Evolutionary conservation across 2,797 vertebrate species (phyloP).

Genomic region (Gambusia yucatana): DNA sequence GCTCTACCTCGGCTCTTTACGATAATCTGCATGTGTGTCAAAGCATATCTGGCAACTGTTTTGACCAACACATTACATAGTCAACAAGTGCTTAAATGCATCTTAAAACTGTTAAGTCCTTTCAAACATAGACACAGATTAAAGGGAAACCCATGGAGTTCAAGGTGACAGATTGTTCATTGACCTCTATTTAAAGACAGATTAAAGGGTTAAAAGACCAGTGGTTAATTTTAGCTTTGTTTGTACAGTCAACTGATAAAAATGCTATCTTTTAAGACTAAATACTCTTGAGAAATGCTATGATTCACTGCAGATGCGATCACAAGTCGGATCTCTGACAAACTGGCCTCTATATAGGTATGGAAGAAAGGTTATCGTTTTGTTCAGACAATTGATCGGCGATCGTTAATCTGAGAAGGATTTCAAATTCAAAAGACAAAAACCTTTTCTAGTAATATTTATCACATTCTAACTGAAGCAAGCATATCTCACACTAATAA

Average conservation of each 20-base stretch:
- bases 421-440: constrained; percentile 20
- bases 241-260: neutral
- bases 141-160: constrained; percentile 6
- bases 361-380: constrained; percentile 1
- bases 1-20: neutral
- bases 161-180: neutral
- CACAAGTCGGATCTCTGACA: neutral
- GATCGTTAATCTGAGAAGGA: constrained; percentile 17
- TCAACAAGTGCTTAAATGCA: constrained; percentile 13
- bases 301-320: neutral
- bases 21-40: neutral
- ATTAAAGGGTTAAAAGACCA: constrained; percentile 25
- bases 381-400: neutral
- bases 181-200: constrained; percentile 28
- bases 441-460: neutral
- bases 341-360: neutral
- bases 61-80: neutral
- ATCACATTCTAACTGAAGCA: neutral
- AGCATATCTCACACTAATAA: neutral
- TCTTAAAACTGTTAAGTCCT: constrained; percentile 32
- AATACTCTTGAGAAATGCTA: neutral
- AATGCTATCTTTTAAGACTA: neutral
- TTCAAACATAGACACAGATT: constrained; percentile 35
- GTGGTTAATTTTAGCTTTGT: neutral
- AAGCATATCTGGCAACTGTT: neutral